Evolutionary conservation across 2,888 invertebrate species (phyloP), one percentile per base, ranked within the genome.

Genomic region (Phortica okadai): DNA sequence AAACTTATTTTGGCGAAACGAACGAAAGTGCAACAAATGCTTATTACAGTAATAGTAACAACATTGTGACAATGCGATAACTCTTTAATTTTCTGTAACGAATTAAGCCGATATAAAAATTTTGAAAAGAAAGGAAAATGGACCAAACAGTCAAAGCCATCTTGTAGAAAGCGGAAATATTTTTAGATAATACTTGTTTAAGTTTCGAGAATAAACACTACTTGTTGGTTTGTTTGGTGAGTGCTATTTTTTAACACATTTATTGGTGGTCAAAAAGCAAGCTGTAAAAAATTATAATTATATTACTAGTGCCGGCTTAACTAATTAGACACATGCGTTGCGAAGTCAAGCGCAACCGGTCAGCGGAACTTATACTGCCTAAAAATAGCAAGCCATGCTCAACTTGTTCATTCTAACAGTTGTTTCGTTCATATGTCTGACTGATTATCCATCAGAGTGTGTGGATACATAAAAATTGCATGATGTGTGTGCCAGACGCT

Each of bases 321-420:
- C 85, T 82, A 83, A 87, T 87, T 87, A 87, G 82, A 77, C 74
- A 76, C 25, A 77, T 81, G 79, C 77, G 70, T 8, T 6, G 45
- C 45, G n/a, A 59, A 59, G 21, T 82, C 75, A 80, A 84, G 79
- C 87, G 81, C 78, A 77, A 84, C 81, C 83, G 81, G 79, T 83
- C 81, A 84, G 79, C 79, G 81, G 74, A 74, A 64, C 67, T 78
- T 33, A 76, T 76, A 75, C 77, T 73, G 70, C 72, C 74, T 75
- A 76, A 67, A 73, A 69, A 64, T 75, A 78, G 73, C 72, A 79
- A 69, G 69, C 67, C 72, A 11, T n/a, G 14, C n/a, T 59, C 59
- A 83, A 83, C 83, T 83, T 82, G 81, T 84, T 83, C 59, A 80
- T 81, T 82, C 82, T 83, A 83, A 83, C 84, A 78, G 84, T 83